phyloP scores from a whole-genome alignment of 1,140 invertebrate genomes.

The Drosophila teissieri region DNA sequence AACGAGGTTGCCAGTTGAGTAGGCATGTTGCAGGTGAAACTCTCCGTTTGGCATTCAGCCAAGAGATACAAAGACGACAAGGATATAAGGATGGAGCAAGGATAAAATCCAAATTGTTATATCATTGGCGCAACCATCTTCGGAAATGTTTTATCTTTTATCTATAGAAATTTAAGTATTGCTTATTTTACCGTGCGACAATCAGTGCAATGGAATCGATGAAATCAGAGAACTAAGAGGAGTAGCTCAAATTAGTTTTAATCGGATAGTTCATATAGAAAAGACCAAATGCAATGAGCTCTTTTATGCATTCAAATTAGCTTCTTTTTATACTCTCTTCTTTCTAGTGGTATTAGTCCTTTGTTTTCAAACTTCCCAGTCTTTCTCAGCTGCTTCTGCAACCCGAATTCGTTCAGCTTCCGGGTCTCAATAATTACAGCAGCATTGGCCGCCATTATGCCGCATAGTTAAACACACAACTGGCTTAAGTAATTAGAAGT shows the following conservation, averaged over 20 bases:
- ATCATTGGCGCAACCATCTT: not conserved
- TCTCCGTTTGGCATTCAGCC: not conserved
- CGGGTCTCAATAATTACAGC: conserved; percentile 56
- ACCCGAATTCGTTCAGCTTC: conserved; percentile 11
- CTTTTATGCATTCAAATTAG: too few species aligned
- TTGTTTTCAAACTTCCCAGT: not conserved
- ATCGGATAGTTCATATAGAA: too few species aligned
- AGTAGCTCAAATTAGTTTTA: too few species aligned
- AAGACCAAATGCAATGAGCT: too few species aligned
- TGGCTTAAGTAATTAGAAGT: conserved; percentile 76
- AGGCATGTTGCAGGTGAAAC: conserved; percentile 6
- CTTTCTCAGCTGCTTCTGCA: too few species aligned
- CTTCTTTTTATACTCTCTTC: too few species aligned
- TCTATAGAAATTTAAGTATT: too few species aligned
- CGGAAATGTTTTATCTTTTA: too few species aligned
- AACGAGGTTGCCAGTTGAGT: conserved; percentile 28
- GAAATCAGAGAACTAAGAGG: too few species aligned
- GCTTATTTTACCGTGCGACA: too few species aligned
- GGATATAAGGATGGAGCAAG: not conserved
- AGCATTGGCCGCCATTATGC: conserved; percentile 52
- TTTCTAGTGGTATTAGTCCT: not conserved
- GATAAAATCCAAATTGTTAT: not conserved
- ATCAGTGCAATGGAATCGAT: too few species aligned
- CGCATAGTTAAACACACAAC: conserved; percentile 52
- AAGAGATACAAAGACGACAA: not conserved